Evolutionary conservation across 2,888 invertebrate species (phyloP).

Genomic region (Rhimphoctona megacephalus): DNA sequence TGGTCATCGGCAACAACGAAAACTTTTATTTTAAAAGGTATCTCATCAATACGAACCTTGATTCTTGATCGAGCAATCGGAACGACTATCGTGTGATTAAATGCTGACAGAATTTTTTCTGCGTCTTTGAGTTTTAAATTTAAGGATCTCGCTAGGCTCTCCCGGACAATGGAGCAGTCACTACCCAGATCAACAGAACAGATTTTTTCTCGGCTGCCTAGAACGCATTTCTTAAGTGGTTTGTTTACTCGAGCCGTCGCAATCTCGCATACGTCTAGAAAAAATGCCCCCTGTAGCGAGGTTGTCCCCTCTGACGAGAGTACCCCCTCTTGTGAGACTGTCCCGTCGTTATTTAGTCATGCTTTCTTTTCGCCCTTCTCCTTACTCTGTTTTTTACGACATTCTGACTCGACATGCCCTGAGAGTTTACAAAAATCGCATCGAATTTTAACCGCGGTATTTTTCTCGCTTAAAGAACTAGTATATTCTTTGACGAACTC

Average conservation of each 20-base stretch:
- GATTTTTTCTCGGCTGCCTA: constrained; percentile 47
- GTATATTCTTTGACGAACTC: constrained; percentile 36
- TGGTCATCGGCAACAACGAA: constrained; percentile 66
- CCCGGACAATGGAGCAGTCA: constrained; percentile 69
- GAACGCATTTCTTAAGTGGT: constrained; percentile 60
- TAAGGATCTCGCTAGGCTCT: constrained; percentile 61
- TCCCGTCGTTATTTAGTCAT: constrained; percentile 29
- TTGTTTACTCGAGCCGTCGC: constrained; percentile 17
- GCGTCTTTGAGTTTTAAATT: constrained; percentile 54
- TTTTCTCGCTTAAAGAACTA: background rate
- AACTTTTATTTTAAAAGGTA: constrained; percentile 59
- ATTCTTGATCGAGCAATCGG: constrained; percentile 59
- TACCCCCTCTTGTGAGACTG: background rate
- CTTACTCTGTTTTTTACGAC: constrained; percentile 49
- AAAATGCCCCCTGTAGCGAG: background rate
- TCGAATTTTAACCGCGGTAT: background rate
- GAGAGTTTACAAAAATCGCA: constrained; percentile 36
- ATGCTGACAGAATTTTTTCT: constrained; percentile 51
- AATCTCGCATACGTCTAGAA: background rate
- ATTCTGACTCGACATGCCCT: constrained; percentile 27
- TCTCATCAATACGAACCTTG: constrained; percentile 59
- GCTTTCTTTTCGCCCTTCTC: constrained; percentile 1
- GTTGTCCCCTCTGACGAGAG: background rate
- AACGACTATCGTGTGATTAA: constrained; percentile 65
- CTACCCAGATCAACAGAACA: constrained; percentile 69